These are phyloP conservation scores for Conchocele bisecta DNA, from an alignment of 2,888 invertebrate genomes.

Conservation along the genomic window DNA sequence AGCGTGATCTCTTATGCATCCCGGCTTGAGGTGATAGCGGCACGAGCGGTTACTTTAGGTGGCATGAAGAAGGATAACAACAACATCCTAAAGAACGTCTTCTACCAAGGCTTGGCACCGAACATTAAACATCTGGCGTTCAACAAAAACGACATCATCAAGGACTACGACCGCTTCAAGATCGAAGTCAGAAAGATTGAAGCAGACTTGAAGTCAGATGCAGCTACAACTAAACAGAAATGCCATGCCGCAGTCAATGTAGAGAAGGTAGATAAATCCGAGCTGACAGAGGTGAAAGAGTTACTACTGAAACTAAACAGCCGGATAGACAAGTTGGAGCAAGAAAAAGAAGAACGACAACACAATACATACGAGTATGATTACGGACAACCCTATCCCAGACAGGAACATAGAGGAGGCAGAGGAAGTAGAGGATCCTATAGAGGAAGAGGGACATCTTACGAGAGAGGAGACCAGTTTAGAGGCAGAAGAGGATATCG, in stretches of 20 bases:
- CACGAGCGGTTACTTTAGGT: constrained; percentile 10
- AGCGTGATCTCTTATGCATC: background rate
- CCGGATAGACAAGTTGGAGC: constrained; percentile 10
- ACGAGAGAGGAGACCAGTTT: background rate
- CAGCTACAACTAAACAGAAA: background rate
- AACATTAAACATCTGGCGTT: constrained; percentile 14
- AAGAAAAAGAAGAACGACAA: background rate
- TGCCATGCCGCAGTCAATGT: background rate
- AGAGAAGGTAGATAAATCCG: background rate
- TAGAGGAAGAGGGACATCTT: background rate
- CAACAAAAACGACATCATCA: constrained; percentile 12
- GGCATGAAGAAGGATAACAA: constrained; percentile 14
- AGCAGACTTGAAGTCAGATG: background rate
- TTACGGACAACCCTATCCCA: background rate
- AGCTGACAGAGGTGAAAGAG: constrained; percentile 20
- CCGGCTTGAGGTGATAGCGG: background rate
- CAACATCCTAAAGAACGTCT: constrained; percentile 2
- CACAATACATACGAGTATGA: background rate
- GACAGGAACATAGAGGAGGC: background rate
- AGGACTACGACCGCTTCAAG: constrained; percentile 38
- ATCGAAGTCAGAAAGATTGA: constrained; percentile 25
- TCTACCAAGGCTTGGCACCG: constrained; percentile 17
- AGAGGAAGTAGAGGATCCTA: background rate
- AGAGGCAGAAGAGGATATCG: background rate
- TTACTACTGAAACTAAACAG: constrained; percentile 11